Conservation (phyloP, 2,113 vertebrate species). For the Nothocercus julius region DNA sequence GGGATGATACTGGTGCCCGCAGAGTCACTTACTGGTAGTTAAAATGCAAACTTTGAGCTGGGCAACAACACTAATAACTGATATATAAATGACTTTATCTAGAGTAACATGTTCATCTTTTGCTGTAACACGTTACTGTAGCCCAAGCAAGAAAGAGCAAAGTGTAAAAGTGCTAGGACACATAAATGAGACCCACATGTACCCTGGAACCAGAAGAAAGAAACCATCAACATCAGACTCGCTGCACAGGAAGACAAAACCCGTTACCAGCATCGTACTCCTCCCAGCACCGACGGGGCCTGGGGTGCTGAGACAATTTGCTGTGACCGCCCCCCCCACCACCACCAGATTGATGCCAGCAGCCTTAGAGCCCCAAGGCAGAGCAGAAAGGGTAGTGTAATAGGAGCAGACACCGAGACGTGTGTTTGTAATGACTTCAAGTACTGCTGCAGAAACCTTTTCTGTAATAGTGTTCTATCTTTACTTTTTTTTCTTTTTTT, state of each 20-base stretch:
- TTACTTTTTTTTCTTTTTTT: neutral
- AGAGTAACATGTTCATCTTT: neutral
- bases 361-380: neutral
- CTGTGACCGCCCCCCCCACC: neutral
- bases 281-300: neutral
- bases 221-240: neutral
- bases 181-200: neutral
- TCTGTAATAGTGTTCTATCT: neutral
- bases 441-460: neutral
- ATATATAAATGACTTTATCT: neutral
- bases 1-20: neutral
- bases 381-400: neutral
- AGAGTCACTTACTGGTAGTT: neutral
- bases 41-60: neutral
- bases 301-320: neutral
- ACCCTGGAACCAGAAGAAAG: neutral
- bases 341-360: neutral
- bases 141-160: neutral
- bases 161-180: neutral
- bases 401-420: neutral
- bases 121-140: neutral
- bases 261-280: neutral
- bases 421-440: neutral
- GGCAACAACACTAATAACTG: neutral
- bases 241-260: neutral